Evolutionary conservation across 1,140 invertebrate species (phyloP), one percentile per base, ranked within the genome.

Genomic region (Drosophila nasuta): DNA sequence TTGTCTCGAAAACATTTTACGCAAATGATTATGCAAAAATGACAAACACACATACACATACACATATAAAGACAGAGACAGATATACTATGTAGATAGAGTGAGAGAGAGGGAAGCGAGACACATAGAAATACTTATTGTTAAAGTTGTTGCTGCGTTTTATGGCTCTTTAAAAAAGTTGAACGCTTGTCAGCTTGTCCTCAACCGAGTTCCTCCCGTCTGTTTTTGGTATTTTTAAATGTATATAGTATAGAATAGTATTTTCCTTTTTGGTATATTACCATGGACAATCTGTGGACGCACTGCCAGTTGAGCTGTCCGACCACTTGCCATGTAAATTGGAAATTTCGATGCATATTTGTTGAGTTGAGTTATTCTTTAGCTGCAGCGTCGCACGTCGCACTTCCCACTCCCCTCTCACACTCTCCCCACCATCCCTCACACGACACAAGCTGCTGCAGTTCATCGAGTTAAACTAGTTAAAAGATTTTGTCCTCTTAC

Each of bases 321-420:
- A 59, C 67, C 67, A 51, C 60, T 75, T 71, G 67, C 54, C 59
- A 75, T 75, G 73, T 70, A 75, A 75, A 75, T 75, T 75, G 72
- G n/a, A 75, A 75, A 87, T 88, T 88, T 87, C 77, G 57, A 83
- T 87, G 83, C 85, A 87, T 87, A 87, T 87, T 89, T 72, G 35
- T 83, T 79, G 25, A 30, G 54, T 57, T 57, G 77, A 74, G 79
- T 74, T 82, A 77, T 87, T 71, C 67, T 69, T 73, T 51, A 35
- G 70, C 58, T 46, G 54, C 46, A 48, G 5, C 20, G 11, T n/a
- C 17, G 2, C 4, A 4, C 17, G 11, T n/a, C 17, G 2, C 4
- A 4, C 11, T 17, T 0, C 25, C 43, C 43, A 7, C 28, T 20
- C 10, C 0, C 60, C 5, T 0, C 13, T 25, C 17, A 0, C 38